Evolutionary conservation across 1,140 invertebrate species (phyloP).

Genomic region (Rhagoletis pomonella): DNA sequence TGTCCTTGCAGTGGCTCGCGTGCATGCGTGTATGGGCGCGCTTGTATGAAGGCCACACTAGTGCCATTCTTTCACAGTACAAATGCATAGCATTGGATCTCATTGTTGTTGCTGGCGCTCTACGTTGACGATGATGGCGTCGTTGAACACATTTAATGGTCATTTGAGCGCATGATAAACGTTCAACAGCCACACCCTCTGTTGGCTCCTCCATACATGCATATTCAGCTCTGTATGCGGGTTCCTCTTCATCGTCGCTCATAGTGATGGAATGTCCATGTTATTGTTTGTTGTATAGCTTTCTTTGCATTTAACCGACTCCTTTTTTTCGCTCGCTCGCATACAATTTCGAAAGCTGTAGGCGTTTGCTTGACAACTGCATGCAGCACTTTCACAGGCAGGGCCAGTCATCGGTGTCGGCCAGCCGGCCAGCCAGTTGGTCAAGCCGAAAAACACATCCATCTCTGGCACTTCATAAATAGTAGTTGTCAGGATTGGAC

Average conservation of each 20-base stretch:
- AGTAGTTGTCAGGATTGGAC: conserved; percentile 30
- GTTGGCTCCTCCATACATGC: background rate
- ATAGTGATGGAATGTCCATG: conserved; percentile 53
- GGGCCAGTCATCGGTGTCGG: background rate
- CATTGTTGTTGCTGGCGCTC: background rate
- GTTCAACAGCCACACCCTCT: conserved; percentile 56
- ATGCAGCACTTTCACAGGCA: background rate
- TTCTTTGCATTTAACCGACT: conserved; percentile 1
- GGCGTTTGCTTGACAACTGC: conserved; percentile 15
- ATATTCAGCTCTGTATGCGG: too few species aligned
- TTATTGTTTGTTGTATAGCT: background rate
- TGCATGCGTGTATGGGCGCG: background rate
- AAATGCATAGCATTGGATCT: background rate
- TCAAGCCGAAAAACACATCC: background rate
- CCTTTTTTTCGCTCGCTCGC: background rate
- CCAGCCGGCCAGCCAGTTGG: background rate
- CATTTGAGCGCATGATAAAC: conserved; percentile 74
- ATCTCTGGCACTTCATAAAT: conserved; percentile 48
- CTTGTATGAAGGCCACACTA: background rate
- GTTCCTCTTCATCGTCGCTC: background rate
- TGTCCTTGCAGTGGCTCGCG: conserved; percentile 64
- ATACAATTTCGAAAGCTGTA: background rate
- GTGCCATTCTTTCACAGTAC: background rate
- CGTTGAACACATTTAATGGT: conserved; percentile 72
- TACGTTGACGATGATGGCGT: conserved; percentile 55